phyloP scores from a whole-genome alignment of 1,140 invertebrate genomes.

The Cyphomyrmex costatus region DNA sequence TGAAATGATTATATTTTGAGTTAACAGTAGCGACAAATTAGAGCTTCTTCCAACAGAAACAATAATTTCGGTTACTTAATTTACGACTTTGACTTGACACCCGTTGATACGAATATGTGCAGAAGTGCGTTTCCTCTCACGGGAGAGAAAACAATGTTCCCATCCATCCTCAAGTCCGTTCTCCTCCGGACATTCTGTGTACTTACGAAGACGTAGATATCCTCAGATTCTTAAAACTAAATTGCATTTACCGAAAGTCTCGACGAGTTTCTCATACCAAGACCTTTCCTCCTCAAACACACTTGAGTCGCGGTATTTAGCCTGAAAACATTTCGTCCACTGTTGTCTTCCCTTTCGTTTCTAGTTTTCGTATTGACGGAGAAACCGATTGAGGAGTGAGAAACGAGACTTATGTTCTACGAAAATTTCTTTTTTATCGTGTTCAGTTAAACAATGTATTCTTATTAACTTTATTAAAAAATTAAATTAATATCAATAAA shows the following conservation, averaged over 20 bases:
- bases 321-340: conserved; percentile 18
- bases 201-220: conserved; percentile 31
- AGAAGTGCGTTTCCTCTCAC: neutral
- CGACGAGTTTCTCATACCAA: conserved; percentile 46
- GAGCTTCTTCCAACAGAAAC: neutral
- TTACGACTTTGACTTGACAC: conserved; percentile 38
- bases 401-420: neutral
- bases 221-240: conserved; percentile 63
- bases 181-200: neutral
- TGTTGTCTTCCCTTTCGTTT: neutral
- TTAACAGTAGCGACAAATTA: conserved; percentile 22
- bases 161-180: neutral
- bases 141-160: conserved; percentile 29
- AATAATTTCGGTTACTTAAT: conserved; percentile 48
- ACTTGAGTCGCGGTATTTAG: conserved; percentile 13
- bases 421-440: neutral
- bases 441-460: neutral
- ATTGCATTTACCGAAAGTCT: conserved; percentile 75
- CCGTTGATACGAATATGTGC: conserved; percentile 16
- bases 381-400: neutral
- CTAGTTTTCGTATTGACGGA: neutral
- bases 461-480: neutral
- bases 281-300: conserved; percentile 72
- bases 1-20: neutral
- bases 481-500: neutral